A percentile compares a stretch with the other conserved stretches of the same genome.
phyloP scores from a whole-genome alignment of 2,113 vertebrate genomes.

The Varanus komodoensis region DNA sequence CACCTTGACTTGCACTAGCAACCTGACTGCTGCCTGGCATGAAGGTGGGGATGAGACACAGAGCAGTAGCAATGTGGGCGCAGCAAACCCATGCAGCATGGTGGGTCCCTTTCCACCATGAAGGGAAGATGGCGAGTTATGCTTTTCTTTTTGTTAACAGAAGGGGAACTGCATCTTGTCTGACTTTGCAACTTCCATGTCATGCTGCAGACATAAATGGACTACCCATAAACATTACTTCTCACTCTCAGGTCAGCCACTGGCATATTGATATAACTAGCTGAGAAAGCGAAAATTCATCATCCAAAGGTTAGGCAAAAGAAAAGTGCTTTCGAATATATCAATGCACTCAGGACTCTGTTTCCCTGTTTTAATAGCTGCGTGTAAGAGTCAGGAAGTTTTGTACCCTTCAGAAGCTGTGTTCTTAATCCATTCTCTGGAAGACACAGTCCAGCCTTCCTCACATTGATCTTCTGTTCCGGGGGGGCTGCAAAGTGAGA shows the following conservation, averaged over 20 bases:
- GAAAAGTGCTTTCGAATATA: neutral
- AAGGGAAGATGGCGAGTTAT: neutral
- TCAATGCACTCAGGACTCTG: neutral
- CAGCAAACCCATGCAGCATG: neutral
- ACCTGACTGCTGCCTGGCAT: neutral
- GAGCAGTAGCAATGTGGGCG: neutral
- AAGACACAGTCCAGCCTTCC: conserved; percentile 24
- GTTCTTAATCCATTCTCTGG: conserved; percentile 35
- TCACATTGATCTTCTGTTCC: conserved; percentile 29
- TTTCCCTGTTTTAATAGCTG: neutral
- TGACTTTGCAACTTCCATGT: neutral
- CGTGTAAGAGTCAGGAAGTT: neutral
- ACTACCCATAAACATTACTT: neutral
- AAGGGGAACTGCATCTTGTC: neutral
- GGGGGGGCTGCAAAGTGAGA: conserved; percentile 63
- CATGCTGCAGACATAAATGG: neutral
- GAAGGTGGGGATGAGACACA: neutral
- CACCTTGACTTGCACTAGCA: neutral
- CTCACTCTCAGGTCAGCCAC: neutral
- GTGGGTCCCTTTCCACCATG: neutral
- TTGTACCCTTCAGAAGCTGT: conserved; percentile 66
- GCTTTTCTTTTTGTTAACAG: neutral
- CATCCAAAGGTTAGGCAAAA: neutral
- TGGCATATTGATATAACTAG: neutral
- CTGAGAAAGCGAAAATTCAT: neutral